These are phyloP conservation scores for Paelopatides confundens DNA, from an alignment of 53 echinoderm and acorn worm genomes.

Conservation along the genomic window DNA sequence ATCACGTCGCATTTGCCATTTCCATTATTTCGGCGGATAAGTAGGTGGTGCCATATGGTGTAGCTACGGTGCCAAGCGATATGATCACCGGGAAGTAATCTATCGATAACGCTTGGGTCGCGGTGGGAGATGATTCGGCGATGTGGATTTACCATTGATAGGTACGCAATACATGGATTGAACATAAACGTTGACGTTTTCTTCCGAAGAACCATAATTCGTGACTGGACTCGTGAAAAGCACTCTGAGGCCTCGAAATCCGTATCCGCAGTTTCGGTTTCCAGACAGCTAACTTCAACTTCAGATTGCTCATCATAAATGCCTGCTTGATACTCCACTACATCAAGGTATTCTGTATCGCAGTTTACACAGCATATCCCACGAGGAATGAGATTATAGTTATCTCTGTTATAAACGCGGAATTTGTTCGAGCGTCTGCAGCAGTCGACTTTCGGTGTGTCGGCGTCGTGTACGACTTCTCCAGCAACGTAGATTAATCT, in stretches of 20 bases:
- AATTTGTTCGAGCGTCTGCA: background rate
- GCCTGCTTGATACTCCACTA: background rate
- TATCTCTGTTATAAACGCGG: background rate
- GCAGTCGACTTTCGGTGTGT: background rate
- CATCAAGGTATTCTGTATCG: constrained; percentile 18
- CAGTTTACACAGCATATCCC: background rate
- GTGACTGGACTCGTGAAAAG: background rate
- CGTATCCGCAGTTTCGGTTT: background rate
- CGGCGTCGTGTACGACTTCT: background rate
- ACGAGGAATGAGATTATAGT: background rate
- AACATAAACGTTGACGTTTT: background rate
- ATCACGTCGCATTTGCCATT: constrained; percentile 29
- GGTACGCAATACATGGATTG: background rate
- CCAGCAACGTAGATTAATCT: background rate
- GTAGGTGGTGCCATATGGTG: constrained; percentile 20
- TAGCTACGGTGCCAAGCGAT: constrained; percentile 5
- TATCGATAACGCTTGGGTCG: background rate
- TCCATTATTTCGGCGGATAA: background rate
- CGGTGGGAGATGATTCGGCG: background rate
- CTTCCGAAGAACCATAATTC: background rate
- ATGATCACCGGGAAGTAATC: background rate
- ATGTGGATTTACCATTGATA: constrained; percentile 1
- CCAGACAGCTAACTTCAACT: background rate
- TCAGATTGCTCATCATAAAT: background rate
- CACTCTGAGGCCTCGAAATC: background rate